phyloP scores from a whole-genome alignment of 2,888 invertebrate species.

The Noctua fimbriata region DNA sequence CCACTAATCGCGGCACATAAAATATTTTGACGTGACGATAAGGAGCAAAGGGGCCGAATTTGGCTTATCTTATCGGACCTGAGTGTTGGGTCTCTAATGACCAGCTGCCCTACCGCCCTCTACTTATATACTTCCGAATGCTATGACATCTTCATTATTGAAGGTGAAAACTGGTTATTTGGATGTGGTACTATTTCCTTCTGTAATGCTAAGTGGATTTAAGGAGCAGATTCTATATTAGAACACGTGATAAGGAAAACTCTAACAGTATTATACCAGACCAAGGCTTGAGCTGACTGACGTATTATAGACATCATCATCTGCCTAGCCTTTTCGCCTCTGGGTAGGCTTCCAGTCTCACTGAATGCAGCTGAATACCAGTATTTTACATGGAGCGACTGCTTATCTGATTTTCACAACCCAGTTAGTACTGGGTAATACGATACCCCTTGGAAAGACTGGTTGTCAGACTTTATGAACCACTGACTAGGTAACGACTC shows the following conservation, averaged over 20 bases:
- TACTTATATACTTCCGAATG: slow-evolving; percentile 73
- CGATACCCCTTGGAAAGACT: too few relatives aligned
- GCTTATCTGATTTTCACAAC: too few relatives aligned
- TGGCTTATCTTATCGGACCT: slow-evolving; percentile 85
- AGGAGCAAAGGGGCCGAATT: slow-evolving; percentile 80
- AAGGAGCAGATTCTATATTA: background rate
- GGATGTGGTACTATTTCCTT: slow-evolving; percentile 16
- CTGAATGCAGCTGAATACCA: too few relatives aligned
- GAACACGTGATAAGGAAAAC: background rate
- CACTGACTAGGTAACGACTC: too few relatives aligned
- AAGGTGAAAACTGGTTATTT: slow-evolving; percentile 55
- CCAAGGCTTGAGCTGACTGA: too few relatives aligned
- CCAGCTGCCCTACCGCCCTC: slow-evolving; percentile 75
- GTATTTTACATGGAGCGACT: too few relatives aligned
- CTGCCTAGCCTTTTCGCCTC: too few relatives aligned
- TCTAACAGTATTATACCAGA: too few relatives aligned
- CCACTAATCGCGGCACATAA: slow-evolving; percentile 83
- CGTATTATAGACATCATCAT: too few relatives aligned
- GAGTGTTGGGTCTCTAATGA: slow-evolving; percentile 85
- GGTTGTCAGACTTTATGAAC: too few relatives aligned
- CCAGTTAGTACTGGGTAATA: too few relatives aligned
- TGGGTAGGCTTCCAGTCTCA: too few relatives aligned
- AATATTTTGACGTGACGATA: slow-evolving; percentile 88
- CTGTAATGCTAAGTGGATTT: slow-evolving; percentile 10
- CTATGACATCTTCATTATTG: slow-evolving; percentile 83